Percentiles rank a stretch among this genome's conserved stretches.
phyloP scores from a whole-genome alignment of 2,113 vertebrate species.

The Hippocampus guttulatus region DNA sequence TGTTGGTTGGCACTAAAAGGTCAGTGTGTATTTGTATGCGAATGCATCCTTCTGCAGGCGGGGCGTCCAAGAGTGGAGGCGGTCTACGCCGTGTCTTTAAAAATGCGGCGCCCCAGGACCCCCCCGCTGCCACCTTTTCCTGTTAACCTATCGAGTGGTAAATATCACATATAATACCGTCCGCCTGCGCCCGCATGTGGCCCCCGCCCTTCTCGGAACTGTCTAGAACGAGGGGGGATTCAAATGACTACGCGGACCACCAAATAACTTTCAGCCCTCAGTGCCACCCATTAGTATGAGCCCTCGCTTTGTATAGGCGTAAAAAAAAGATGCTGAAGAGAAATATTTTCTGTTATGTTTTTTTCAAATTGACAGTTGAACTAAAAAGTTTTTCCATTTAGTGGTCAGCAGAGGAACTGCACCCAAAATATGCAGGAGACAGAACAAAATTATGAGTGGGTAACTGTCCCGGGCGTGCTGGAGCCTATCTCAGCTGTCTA shows the following conservation, averaged over 20 bases:
- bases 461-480: too few relatives aligned
- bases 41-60: constrained; percentile 57
- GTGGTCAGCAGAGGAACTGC: too few relatives aligned
- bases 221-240: constrained; percentile 1
- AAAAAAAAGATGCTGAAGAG: too few relatives aligned
- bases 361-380: too few relatives aligned
- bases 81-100: constrained; percentile 69
- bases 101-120: constrained; percentile 54
- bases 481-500: too few relatives aligned
- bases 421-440: too few relatives aligned
- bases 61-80: constrained; percentile 7
- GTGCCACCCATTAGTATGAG: neutral
- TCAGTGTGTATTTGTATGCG: constrained; percentile 69
- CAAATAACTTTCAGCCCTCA: neutral
- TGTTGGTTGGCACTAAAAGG: constrained; percentile 76
- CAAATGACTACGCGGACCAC: neutral
- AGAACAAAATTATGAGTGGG: too few relatives aligned
- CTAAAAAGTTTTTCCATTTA: too few relatives aligned
- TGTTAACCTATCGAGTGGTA: constrained; percentile 73
- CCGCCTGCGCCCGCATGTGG: neutral
- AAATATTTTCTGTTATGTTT: too few relatives aligned
- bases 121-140: constrained; percentile 52
- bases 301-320: too few relatives aligned
- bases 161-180: constrained; percentile 69
- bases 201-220: constrained; percentile 19